phyloP scores from a whole-genome alignment of 2,888 invertebrate species.

The Nemurella pictetii region DNA sequence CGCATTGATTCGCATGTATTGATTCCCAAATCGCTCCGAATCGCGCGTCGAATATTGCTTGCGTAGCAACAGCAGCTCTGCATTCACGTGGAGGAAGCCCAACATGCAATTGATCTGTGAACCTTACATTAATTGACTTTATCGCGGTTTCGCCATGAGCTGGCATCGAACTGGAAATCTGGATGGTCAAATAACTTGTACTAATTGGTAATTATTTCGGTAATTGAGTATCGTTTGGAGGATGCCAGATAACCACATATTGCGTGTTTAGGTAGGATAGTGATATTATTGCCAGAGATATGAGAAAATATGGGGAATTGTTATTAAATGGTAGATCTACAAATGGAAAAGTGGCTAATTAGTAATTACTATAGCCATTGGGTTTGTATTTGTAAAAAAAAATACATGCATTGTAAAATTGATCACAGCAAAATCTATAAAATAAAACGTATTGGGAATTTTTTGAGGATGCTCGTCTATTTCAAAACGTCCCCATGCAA shows the following conservation, averaged over 20 bases:
- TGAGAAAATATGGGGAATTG: not conserved
- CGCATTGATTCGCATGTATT: no score
- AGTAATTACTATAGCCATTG: not conserved
- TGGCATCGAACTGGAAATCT: not conserved
- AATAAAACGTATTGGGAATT: no score
- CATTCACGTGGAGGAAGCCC: no score
- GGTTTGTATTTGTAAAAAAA: not conserved
- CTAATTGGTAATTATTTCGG: not conserved
- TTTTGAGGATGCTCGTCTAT: no score
- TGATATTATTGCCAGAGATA: not conserved
- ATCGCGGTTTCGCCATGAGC: not conserved
- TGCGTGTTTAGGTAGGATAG: not conserved
- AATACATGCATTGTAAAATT: not conserved
- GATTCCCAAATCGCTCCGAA: no score
- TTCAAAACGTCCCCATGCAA: no score
- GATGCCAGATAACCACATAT: not conserved
- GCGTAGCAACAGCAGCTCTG: no score
- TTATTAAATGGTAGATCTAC: not conserved
- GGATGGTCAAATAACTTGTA: not conserved
- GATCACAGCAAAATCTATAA: not conserved
- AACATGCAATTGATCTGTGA: not conserved
- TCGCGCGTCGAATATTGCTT: no score
- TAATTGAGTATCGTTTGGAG: not conserved
- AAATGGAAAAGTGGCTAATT: not conserved
- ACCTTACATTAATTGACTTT: not conserved